phyloP scores from a whole-genome alignment of 2,113 vertebrate species.

The Anarhynchus alexandrinus region DNA sequence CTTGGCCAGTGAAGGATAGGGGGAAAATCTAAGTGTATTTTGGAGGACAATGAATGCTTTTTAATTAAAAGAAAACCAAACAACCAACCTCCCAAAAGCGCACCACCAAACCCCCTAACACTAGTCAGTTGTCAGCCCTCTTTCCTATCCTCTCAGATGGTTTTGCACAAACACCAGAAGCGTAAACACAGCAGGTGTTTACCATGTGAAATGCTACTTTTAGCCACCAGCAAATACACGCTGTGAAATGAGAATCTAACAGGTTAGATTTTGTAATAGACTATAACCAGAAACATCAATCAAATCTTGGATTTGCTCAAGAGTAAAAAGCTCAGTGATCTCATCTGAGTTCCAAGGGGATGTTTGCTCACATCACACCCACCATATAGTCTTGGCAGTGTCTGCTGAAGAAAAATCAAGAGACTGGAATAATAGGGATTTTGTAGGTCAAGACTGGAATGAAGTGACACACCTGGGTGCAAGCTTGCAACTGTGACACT shows the following conservation, averaged over 20 bases:
- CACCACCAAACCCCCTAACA: not conserved
- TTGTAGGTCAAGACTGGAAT: not conserved
- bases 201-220: slow-evolving; percentile 7
- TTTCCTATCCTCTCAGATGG: not conserved
- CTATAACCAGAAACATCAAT: slow-evolving; percentile 52
- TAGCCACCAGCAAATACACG: not conserved
- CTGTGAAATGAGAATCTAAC: slow-evolving; percentile 41
- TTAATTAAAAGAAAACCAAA: not conserved
- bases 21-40: accelerated
- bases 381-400: not conserved
- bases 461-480: not conserved
- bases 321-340: slow-evolving; percentile 29
- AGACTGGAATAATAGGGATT: not conserved
- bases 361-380: not conserved
- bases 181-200: not conserved
- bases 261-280: slow-evolving; percentile 23
- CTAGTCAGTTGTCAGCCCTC: not conserved
- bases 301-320: slow-evolving; percentile 29
- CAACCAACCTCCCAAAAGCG: not conserved
- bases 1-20: not conserved
- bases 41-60: not conserved
- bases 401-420: not conserved
- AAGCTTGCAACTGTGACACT: not conserved
- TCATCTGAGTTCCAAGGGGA: slow-evolving; percentile 17
- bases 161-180: not conserved